phyloP scores from a whole-genome alignment of 2,113 vertebrate species.

The Tichodroma muraria region DNA sequence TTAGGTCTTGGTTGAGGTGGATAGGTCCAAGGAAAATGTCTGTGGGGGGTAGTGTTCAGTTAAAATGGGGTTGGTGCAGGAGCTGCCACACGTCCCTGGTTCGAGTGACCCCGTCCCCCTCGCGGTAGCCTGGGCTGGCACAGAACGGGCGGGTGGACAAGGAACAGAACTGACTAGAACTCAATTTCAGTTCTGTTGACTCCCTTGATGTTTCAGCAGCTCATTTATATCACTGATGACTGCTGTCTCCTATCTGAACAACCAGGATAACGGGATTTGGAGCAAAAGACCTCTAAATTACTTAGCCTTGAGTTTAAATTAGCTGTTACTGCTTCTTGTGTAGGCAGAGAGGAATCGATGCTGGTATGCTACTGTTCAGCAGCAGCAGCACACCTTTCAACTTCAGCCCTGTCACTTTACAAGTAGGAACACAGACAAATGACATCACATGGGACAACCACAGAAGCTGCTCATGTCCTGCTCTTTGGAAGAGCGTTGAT shows the following conservation, averaged over 20 bases:
- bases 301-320: neutral
- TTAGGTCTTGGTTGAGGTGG: neutral
- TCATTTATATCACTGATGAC: neutral
- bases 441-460: fast-evolving
- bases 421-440: neutral
- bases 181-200: neutral
- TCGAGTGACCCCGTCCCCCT: neutral
- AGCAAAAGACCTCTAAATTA: neutral
- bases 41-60: fast-evolving
- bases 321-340: neutral
- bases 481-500: fast-evolving
- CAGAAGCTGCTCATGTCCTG: fast-evolving
- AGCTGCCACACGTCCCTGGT: neutral
- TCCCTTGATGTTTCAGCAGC: fast-evolving
- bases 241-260: neutral
- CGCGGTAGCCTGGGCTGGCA: neutral
- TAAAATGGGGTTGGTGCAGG: neutral
- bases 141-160: fast-evolving
- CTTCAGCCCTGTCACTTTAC: neutral
- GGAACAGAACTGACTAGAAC: neutral
- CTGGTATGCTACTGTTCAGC: neutral
- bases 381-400: neutral
- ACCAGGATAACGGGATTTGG: neutral
- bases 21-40: fast-evolving
- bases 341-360: neutral